Evolutionary conservation across 1,140 invertebrate species (phyloP).

Genomic region (Bicyclus anynana): DNA sequence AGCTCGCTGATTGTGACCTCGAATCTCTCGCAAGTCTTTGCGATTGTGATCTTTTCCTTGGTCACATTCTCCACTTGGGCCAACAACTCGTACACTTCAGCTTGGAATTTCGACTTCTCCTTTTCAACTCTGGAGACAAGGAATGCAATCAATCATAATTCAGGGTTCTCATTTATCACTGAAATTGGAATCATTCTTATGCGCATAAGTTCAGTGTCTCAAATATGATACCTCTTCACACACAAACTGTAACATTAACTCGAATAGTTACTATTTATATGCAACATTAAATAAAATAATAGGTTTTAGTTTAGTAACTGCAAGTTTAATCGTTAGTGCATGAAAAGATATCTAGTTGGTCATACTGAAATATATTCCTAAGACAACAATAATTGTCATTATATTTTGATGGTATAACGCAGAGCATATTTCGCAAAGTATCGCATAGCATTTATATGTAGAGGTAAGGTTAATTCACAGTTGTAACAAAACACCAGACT

Average conservation of each 20-base stretch:
- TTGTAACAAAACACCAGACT: neutral
- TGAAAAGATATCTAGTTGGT: too few relatives aligned
- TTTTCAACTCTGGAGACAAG: conserved; percentile 90
- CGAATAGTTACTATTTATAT: too few relatives aligned
- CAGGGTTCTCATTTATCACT: neutral
- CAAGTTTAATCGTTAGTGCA: too few relatives aligned
- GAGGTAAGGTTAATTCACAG: neutral
- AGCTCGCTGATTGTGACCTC: conserved; percentile 93
- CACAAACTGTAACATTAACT: too few relatives aligned
- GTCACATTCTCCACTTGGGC: conserved; percentile 94
- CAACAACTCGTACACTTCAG: conserved; percentile 96
- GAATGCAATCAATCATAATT: conserved; percentile 30
- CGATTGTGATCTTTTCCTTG: conserved; percentile 92
- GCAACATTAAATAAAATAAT: too few relatives aligned
- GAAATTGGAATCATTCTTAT: conserved; percentile 4
- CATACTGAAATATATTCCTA: too few relatives aligned
- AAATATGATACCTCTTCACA: too few relatives aligned
- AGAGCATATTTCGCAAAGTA: conserved; percentile 26
- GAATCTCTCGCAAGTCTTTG: conserved; percentile 93
- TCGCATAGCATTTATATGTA: conserved; percentile 34
- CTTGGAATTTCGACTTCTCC: conserved; percentile 97
- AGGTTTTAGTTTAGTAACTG: too few relatives aligned
- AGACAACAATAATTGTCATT: too few relatives aligned
- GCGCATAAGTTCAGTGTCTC: too few relatives aligned
- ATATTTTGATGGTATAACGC: conserved; percentile 10